Evolutionary conservation across 2,888 invertebrate species (phyloP).

Genomic region (Diaprepes abbreviatus): DNA sequence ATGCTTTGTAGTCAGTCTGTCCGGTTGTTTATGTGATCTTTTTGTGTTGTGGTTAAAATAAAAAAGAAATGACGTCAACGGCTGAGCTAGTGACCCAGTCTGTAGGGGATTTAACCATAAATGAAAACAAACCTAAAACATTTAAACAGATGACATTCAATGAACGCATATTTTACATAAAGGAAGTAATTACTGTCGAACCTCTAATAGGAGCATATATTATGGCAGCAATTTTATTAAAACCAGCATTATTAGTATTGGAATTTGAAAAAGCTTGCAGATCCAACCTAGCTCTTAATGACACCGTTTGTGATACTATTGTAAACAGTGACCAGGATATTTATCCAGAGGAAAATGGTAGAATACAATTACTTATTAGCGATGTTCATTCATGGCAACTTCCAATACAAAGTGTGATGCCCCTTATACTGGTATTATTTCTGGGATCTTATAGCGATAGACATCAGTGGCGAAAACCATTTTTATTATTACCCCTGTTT

Average conservation of each 20-base stretch:
- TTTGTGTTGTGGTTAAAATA: constrained; percentile 9
- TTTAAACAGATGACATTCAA: constrained; percentile 53
- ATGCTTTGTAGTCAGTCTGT: background rate
- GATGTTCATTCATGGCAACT: constrained; percentile 65
- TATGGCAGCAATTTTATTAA: constrained; percentile 59
- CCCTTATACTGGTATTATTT: constrained; percentile 63
- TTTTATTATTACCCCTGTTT: constrained; percentile 63
- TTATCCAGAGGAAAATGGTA: constrained; percentile 64
- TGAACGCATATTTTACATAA: constrained; percentile 53
- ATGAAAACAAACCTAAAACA: constrained; percentile 50
- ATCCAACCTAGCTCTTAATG: constrained; percentile 69
- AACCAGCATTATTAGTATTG: constrained; percentile 69
- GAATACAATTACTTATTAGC: constrained; percentile 68
- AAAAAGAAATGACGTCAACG: constrained; percentile 58
- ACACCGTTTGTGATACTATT: constrained; percentile 69
- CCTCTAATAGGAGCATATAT: constrained; percentile 63
- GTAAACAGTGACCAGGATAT: constrained; percentile 58
- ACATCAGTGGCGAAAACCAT: constrained; percentile 65
- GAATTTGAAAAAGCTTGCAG: constrained; percentile 73
- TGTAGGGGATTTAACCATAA: constrained; percentile 53
- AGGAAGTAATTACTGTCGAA: constrained; percentile 64
- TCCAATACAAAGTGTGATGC: constrained; percentile 62
- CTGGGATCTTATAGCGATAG: constrained; percentile 66
- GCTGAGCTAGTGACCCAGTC: constrained; percentile 59
- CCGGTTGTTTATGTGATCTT: background rate